These are phyloP conservation scores for Melitaea athalia DNA, from an alignment of 2,888 invertebrate species.

Conservation along the genomic window DNA sequence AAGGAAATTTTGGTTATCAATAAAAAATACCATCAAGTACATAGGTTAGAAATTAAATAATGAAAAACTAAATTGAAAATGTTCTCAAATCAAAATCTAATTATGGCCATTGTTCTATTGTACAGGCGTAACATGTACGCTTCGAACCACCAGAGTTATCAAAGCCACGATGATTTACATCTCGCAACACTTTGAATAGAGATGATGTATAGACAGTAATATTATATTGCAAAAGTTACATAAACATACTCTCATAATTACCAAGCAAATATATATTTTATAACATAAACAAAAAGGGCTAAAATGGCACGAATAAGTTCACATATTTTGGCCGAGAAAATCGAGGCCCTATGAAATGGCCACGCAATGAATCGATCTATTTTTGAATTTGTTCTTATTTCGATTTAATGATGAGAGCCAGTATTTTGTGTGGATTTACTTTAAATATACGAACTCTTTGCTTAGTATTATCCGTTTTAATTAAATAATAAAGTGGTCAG, in stretches of 20 bases:
- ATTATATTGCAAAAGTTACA: background rate
- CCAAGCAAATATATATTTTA: constrained; percentile 6
- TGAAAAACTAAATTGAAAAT: background rate
- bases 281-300: background rate
- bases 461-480: background rate
- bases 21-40: background rate
- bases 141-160: background rate
- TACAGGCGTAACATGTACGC: background rate
- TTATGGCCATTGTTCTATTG: background rate
- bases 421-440: background rate
- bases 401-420: background rate
- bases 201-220: constrained; percentile 5
- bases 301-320: background rate
- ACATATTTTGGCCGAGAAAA: background rate
- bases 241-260: too few relatives aligned
- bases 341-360: background rate
- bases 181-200: background rate
- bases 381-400: constrained; percentile 31
- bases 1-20: too few relatives aligned
- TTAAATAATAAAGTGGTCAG: constrained; percentile 4
- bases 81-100: background rate
- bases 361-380: constrained; percentile 31
- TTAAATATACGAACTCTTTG: constrained; percentile 3
- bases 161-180: background rate
- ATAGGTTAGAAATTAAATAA: background rate